Percentiles rank a stretch among this genome's conserved stretches.
Conservation (phyloP, 1,140 invertebrate genomes). For the Drosophila simulans region DNA sequence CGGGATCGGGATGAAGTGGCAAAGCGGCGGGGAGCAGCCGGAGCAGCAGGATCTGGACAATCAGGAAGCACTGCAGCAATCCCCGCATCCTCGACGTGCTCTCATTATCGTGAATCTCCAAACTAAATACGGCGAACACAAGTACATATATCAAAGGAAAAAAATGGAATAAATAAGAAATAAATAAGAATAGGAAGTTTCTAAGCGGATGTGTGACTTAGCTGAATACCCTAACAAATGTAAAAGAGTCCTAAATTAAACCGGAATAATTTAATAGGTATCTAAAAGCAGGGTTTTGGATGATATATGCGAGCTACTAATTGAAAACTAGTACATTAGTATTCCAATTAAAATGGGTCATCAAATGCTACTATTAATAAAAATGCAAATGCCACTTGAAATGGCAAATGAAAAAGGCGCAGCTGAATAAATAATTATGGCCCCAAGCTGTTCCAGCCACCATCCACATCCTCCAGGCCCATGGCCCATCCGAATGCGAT, state of each 20-base stretch:
- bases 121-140: conserved; percentile 53
- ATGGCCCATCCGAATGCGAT: conserved; percentile 8
- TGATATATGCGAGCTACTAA: too few relatives aligned
- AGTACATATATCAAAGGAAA: conserved; percentile 24
- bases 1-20: neutral
- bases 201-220: neutral
- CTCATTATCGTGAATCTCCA: conserved; percentile 68
- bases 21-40: neutral
- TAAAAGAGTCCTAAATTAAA: too few relatives aligned
- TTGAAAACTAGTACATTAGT: too few relatives aligned
- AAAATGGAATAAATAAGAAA: neutral
- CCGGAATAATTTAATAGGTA: too few relatives aligned
- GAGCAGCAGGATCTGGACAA: conserved; percentile 29
- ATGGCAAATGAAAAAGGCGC: conserved; percentile 15
- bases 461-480: conserved; percentile 4
- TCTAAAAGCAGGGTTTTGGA: too few relatives aligned
- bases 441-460: conserved; percentile 17
- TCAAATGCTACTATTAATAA: neutral
- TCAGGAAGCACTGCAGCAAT: conserved; percentile 65
- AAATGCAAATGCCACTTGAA: conserved; percentile 7
- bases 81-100: conserved; percentile 44
- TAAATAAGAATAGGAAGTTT: neutral
- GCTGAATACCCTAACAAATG: neutral
- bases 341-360: neutral
- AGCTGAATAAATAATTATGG: conserved; percentile 37